Evolutionary conservation across 2,113 vertebrate species (phyloP), one percentile per base, ranked within the genome.

Genomic region (Nesogale talazaci): DNA sequence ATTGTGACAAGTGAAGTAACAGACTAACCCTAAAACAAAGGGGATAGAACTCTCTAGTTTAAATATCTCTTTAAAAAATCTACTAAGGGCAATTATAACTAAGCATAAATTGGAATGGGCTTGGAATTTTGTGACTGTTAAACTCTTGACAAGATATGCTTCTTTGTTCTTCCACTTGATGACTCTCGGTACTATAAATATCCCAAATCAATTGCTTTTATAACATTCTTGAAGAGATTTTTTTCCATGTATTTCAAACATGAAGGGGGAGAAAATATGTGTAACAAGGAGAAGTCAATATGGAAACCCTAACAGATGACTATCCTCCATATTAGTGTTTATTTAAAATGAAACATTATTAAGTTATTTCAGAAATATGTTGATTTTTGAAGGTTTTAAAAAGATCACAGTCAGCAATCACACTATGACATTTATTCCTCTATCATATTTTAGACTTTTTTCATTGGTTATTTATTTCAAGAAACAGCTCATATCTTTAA

Each of bases 401-500:
- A 52, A 52, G 16, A 40, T 52, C 89, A 67, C 9, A 94, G 95
- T 92, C 84, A 88, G 0, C 15, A 74, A 85, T 83, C 10, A 4
- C n/a, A 86, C 75, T 90, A 83, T 86, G 89, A 94, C 69, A 94
- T 96, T 72, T 82, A 23, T 67, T 97, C 94, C 80, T 77, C 34
- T 89, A 94, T 90, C 70, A 83, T 36, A 89, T 9, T 88, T 92
- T 65, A 36, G 36, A 87, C 22, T 85, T 70, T 92, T 89, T 90
- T 78, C n/a, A 92, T 83, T 92, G 88, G 34, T 82, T 85, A 92
- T 90, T 97, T 95, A 57, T 93, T 79, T 91, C 94, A 94, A 88
- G 92, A 96, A 96, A 90, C 94, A 95, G 90, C 89, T 96, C 78
- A 12, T 97, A 93, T 97, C 96, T 97, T 98, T 97, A 98, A 98